Evolutionary conservation across 1,140 invertebrate genomes (phyloP).

Genomic region (Drosophila subpulchrella): DNA sequence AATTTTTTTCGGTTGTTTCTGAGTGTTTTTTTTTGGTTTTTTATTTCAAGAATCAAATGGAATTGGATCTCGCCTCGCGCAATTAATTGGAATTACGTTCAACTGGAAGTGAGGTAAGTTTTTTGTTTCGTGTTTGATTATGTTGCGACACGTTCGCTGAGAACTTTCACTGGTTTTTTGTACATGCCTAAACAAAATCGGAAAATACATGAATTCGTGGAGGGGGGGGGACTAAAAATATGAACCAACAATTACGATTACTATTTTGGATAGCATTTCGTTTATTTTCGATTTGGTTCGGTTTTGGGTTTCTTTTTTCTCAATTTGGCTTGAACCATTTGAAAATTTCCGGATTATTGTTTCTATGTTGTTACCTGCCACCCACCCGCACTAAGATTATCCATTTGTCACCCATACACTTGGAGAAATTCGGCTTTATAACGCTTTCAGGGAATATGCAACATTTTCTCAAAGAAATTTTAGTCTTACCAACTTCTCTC

Average conservation of each 20-base stretch:
- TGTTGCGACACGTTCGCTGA: slow-evolving; percentile 37
- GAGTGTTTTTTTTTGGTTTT: slow-evolving; percentile 7
- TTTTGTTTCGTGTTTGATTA: slow-evolving; percentile 17
- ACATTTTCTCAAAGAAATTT: no score
- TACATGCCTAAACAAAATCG: not conserved
- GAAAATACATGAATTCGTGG: not conserved
- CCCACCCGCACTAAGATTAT: not conserved
- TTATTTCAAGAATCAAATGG: slow-evolving; percentile 37
- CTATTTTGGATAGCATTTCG: slow-evolving; percentile 20
- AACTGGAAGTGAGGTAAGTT: slow-evolving; percentile 25
- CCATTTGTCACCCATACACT: not conserved
- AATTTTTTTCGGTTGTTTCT: slow-evolving; percentile 7
- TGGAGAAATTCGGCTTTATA: not conserved
- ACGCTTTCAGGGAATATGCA: no score
- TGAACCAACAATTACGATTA: slow-evolving; percentile 8
- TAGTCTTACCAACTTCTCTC: no score
- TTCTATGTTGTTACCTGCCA: slow-evolving; percentile 21
- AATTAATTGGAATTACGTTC: slow-evolving; percentile 27
- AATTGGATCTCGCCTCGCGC: slow-evolving; percentile 15
- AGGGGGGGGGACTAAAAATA: slow-evolving; percentile 2
- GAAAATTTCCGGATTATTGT: slow-evolving; percentile 28
- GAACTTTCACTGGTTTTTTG: slow-evolving; percentile 31
- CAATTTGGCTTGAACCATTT: slow-evolving; percentile 4
- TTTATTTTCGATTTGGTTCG: slow-evolving; percentile 28
- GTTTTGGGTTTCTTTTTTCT: slow-evolving; percentile 20